Base-by-base conservation (phyloP, 1,140 invertebrate genomes). In the Acarapis woodi region DNA sequence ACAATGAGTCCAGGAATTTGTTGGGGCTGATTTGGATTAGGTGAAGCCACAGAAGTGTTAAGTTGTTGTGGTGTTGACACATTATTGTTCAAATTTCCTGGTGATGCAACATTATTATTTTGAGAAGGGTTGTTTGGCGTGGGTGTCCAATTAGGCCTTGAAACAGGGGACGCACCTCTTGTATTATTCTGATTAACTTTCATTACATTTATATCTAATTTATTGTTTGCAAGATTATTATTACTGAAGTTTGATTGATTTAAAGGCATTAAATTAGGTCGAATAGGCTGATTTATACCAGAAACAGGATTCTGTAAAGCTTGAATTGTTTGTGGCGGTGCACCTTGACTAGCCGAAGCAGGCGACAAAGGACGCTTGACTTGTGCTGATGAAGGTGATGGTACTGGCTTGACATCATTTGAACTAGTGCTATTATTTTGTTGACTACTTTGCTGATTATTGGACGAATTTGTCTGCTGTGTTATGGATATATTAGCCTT, bases 121-220 rank as follows among this genome's bases (percentile, higher is more conserved):
- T 31, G 28, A 4, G 40, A 20, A 16, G 43, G 33, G n/a, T 32
- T 26, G 6, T 39, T 32, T 12, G 38, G 34, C 30, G 41, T 23
- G 10, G n/a, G 31, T 23, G 31, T 18, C 15, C 42, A 45, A 28
- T 31, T 16, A 22, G 32, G 19, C 18, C 31, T 33, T 19, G 32
- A 15, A 22, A 21, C 9, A 14, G 41, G 37, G 2, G 40, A 42
- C 6, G 32, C 33, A 14, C 38, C 38, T 5, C 38, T 6, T 4
- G 12, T 10, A 14, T 12, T 10, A 14, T 4, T 10, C 14, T 2
- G 26, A 12, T 10, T 28, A 12, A 14, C 26, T 28, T 14, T 28
- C 10, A 28, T 10, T 10, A 28, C 26, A 10, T 28, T 28, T 10
- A 28, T 28, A 14, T 10, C 10, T 14, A 10, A 28, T 12, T 10